phyloP scores from a whole-genome alignment of 2,797 vertebrate species.

The Philypnodon macrostomus region DNA sequence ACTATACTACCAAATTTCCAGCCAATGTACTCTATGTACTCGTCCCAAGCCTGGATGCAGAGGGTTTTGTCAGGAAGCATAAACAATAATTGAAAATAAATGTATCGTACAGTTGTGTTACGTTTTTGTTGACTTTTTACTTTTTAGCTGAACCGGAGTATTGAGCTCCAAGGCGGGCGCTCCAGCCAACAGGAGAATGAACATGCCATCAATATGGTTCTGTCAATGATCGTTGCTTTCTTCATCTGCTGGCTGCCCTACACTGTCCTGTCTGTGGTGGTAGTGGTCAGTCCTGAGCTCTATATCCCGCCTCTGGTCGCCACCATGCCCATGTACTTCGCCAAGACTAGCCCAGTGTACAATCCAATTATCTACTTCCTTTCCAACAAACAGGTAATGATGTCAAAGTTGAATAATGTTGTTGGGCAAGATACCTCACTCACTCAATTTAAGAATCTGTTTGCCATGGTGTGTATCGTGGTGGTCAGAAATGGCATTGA shows the following conservation, averaged over 20 bases:
- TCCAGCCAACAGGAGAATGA: conserved; percentile 70
- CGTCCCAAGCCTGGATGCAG: too few relatives aligned
- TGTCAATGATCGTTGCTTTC: conserved; percentile 73
- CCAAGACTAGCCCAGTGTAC: conserved; percentile 77
- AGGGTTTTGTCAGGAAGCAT: too few relatives aligned
- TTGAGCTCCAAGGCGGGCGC: conserved; percentile 73
- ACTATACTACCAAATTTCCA: too few relatives aligned
- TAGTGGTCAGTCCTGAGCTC: conserved; percentile 68
- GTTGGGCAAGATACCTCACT: too few relatives aligned
- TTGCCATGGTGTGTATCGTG: too few relatives aligned
- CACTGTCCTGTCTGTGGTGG: conserved; percentile 69
- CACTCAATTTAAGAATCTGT: too few relatives aligned
- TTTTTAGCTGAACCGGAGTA: conserved; percentile 74
- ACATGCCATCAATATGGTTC: conserved; percentile 69
- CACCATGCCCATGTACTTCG: conserved; percentile 79
- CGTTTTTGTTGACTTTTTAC: conserved; percentile 16
- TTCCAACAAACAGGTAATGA: conserved; percentile 74
- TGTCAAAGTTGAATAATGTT: too few relatives aligned
- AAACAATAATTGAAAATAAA: too few relatives aligned
- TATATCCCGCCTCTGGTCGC: conserved; percentile 74
- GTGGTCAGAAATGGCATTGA: too few relatives aligned
- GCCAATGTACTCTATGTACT: too few relatives aligned
- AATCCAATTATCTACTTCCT: conserved; percentile 81
- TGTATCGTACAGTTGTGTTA: conserved; percentile 25
- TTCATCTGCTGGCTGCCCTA: conserved; percentile 81